phyloP scores from a whole-genome alignment of 2,797 vertebrate genomes.

The Gastrophryne carolinensis region DNA sequence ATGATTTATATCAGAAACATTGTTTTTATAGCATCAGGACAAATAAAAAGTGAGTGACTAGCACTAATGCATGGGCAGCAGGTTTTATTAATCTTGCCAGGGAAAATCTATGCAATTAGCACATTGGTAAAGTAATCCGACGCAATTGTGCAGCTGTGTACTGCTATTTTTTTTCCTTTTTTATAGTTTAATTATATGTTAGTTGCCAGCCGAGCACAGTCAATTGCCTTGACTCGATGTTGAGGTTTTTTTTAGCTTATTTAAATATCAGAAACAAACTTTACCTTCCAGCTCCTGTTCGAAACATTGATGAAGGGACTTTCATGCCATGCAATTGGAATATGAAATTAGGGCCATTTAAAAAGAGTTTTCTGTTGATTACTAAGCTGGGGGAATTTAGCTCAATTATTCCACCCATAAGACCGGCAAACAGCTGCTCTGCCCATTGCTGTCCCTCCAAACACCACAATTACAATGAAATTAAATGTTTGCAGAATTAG shows the following conservation, averaged over 20 bases:
- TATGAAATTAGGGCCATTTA: conserved; percentile 23
- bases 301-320: conserved; percentile 6
- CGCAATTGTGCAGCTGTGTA: conserved; percentile 19
- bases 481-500: neutral
- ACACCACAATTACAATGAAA: conserved; percentile 1
- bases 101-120: neutral
- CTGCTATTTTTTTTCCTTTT: conserved; percentile 1
- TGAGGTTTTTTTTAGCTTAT: conserved; percentile 36
- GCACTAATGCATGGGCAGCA: neutral
- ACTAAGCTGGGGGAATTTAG: conserved; percentile 2
- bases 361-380: neutral
- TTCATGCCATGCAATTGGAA: conserved; percentile 10
- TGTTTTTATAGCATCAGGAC: too few relatives aligned
- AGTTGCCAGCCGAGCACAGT: conserved; percentile 15
- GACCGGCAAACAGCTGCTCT: neutral
- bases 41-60: too few relatives aligned
- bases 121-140: neutral
- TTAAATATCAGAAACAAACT: conserved; percentile 6
- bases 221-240: conserved; percentile 41
- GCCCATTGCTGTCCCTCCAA: neutral
- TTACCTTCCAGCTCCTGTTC: conserved; percentile 20
- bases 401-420: neutral
- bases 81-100: neutral
- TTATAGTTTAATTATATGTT: conserved; percentile 8
- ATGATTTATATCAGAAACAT: too few relatives aligned